Base-by-base conservation (phyloP, 1,140 invertebrate genomes). In the Cotesia typhae region DNA sequence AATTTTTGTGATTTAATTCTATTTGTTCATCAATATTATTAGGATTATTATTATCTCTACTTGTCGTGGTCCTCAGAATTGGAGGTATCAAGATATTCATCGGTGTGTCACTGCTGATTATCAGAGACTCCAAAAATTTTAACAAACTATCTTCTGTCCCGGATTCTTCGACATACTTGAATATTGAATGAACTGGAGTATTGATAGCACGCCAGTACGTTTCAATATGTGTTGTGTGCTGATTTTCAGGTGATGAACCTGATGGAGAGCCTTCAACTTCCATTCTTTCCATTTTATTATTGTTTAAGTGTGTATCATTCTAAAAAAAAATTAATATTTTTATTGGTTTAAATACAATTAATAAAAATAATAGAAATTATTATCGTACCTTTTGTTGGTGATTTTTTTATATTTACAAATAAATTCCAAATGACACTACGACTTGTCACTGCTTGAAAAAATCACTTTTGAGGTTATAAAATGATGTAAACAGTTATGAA, bases 121-220 rank as follows among this genome's bases (percentile, higher is more conserved):
- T 74, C 37, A 84, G 74, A 4, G 82, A 81, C 41, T 83, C 81
- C 35, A 85, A 73, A 17, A 83, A 75, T 9, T 77, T 76, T 36
- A 71, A 37, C 9, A 83, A 70, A 37, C 76, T 75, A 67, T 79
- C 75, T 63, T 84, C 74, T 2, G 73, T 76, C 4, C 74, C 67
- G 53, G 75, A 57, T 71, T 81, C 78, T 59, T 78, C 72, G 10
- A 82, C 60, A 38, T 82, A 78, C 9, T 80, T 77, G 10, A 84
- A 82, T 12, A 85, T 79, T 1, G 75, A 74, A 28, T 80, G 75
- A 53, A 84, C 73, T 38, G 83, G 80, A 41, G 72, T 79, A 20
- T 84, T 81, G 4, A 84, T 80, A 5, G 77, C 78, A 59, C 70
- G 74, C 83, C 83, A 84, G 67, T 83, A 4, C 59, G 72, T 75